Base-by-base conservation (phyloP, 2,888 invertebrate species). In the Prenolepis imparis region DNA sequence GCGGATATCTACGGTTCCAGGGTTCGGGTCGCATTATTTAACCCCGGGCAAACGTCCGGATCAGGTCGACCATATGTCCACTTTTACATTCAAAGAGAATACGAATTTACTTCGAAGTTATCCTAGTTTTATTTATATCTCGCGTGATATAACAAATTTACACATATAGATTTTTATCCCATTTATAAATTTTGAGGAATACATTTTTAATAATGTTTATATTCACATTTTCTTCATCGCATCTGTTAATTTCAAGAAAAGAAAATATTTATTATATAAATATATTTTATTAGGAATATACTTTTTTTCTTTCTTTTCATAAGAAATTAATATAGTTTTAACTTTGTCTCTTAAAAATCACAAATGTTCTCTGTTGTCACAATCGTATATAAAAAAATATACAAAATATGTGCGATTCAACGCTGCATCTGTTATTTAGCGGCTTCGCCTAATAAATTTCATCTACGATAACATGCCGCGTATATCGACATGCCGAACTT, bases 401-500 rank as follows among this genome's bases (percentile, higher is more conserved):
- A 41, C 8, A 39, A 12, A 39, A 24, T 12, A 41, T n/a, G 28
- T 15, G 55, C 24, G 18, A 24, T 36, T 66, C 24, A 21, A 63
- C 21, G 59, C 18, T 52, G 12, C 64, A 48, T 48, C 32, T 36
- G 36, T 8, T 75, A 6, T 28, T 8, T 15, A 61, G 41, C 12
- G 18, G 12, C 59, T n/a, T 75, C 32, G 21, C 66, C 41, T 78
- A 59, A 36, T 36, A 15, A 21, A 18, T 36, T n/a, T 32, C 32
- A 21, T 59, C 5, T 36, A 36, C 36, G 36, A 41, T 5, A 55
- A 66, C 21, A 39, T 28, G 11, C 15, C 55, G 55, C 64, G 18
- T 57, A 59, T 32, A 83, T 77, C 36, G 78, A 41, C 55, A 39
- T 32, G 44, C 18, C 70, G 66, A 74, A 82, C 66, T 68, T 70